Percentiles rank a stretch among this genome's conserved stretches.
phyloP scores from a whole-genome alignment of 2,113 vertebrate species.

The Irena cyanogastra region DNA sequence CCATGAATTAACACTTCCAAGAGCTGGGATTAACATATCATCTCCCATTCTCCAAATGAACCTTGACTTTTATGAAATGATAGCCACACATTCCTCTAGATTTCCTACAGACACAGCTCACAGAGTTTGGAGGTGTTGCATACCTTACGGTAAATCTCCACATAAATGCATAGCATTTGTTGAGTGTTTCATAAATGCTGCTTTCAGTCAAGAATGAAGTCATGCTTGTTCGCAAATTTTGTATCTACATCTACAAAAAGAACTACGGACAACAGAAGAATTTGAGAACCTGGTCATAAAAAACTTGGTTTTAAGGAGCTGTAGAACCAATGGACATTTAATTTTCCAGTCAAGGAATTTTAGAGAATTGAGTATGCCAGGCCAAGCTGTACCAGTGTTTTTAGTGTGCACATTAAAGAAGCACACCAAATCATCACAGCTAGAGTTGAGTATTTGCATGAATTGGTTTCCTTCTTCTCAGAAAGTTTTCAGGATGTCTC shows the following conservation, averaged over 20 bases:
- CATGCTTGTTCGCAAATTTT: neutral
- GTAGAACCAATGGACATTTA: neutral
- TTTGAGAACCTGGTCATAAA: neutral
- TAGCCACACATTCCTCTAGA: neutral
- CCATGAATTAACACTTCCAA: neutral
- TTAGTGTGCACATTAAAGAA: neutral
- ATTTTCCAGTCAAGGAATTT: neutral
- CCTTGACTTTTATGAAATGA: neutral
- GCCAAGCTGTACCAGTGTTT: neutral
- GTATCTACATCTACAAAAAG: neutral
- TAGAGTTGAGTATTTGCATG: neutral
- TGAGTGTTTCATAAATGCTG: neutral
- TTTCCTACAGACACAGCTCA: neutral
- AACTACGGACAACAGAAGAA: neutral
- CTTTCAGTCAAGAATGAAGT: neutral
- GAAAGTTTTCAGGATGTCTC: neutral
- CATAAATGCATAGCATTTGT: neutral
- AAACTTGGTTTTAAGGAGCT: neutral
- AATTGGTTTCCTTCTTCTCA: neutral
- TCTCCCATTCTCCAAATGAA: neutral
- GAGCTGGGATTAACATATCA: neutral
- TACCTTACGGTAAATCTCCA: neutral
- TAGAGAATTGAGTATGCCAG: neutral
- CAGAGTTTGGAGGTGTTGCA: neutral
- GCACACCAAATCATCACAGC: neutral